Evolutionary conservation across 2,888 invertebrate species (phyloP).

Genomic region (Agonum fuliginosum): DNA sequence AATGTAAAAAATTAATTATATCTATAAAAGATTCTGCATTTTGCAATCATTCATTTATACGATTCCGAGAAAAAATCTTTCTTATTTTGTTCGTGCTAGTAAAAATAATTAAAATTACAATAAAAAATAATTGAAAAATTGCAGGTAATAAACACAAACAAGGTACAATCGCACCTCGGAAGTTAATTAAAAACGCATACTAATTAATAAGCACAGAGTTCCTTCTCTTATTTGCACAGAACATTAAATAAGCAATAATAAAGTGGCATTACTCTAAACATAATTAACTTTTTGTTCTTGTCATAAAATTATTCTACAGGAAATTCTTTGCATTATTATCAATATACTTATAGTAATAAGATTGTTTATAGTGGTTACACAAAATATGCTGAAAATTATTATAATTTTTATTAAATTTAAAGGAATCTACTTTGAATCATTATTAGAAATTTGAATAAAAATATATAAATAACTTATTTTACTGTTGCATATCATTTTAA

Average conservation of each 20-base stretch:
- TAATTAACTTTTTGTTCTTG: constrained; percentile 30
- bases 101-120: constrained; percentile 12
- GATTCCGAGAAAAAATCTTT: no score
- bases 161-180: constrained; percentile 26
- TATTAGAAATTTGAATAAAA: not conserved
- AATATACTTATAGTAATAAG: constrained; percentile 14
- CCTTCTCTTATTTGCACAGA: constrained; percentile 37
- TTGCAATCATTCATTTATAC: no score
- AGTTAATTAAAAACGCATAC: constrained; percentile 40
- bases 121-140: constrained; percentile 31
- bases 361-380: not conserved
- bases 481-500: constrained; percentile 2
- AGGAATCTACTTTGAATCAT: no score
- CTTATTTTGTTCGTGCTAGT: no score
- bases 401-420: no score
- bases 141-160: constrained; percentile 27
- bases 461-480: not conserved
- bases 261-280: constrained; percentile 26
- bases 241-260: constrained; percentile 46
- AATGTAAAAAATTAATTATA: no score
- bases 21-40: not conserved
- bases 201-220: constrained; percentile 40
- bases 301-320: not conserved
- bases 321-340: constrained; percentile 19
- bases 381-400: no score